Evolutionary conservation across 1,140 invertebrate species (phyloP).

Genomic region (Eumaeus atala): DNA sequence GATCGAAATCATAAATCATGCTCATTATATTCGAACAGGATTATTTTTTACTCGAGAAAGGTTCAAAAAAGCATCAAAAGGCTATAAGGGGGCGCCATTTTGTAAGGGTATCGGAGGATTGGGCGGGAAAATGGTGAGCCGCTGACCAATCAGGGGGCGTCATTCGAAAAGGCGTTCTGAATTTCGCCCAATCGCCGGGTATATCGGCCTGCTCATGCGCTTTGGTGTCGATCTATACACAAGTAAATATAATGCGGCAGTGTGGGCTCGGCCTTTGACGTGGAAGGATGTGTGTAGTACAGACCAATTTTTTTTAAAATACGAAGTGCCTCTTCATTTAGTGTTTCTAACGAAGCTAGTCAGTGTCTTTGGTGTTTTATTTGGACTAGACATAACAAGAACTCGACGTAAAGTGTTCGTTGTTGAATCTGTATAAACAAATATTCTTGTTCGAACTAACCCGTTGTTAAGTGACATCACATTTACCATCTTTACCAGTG

Average conservation of each 20-base stretch:
- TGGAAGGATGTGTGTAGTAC: conserved; percentile 41
- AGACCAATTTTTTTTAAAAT: conserved; percentile 47
- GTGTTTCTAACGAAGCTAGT: conserved; percentile 24
- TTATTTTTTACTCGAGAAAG: conserved; percentile 73
- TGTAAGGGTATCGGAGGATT: conserved; percentile 52
- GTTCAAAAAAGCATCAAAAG: conserved; percentile 71
- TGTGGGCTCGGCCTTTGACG: conserved; percentile 62
- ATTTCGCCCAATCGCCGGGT: conserved; percentile 40
- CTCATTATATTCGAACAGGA: conserved; percentile 72
- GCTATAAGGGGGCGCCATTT: conserved; percentile 70
- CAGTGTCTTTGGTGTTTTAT: conserved; percentile 35
- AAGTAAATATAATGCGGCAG: conserved; percentile 69
- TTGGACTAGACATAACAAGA: conserved; percentile 13
- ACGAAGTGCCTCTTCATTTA: conserved; percentile 57
- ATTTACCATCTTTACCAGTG: conserved; percentile 33
- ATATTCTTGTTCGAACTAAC: not conserved
- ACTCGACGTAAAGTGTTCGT: conserved; percentile 9
- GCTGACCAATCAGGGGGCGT: conserved; percentile 35
- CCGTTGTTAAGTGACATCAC: conserved; percentile 10
- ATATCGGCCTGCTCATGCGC: conserved; percentile 57
- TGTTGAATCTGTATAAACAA: not conserved
- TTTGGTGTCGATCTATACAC: conserved; percentile 68
- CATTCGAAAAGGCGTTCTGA: conserved; percentile 58
- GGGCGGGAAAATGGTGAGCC: conserved; percentile 61
- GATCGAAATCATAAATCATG: conserved; percentile 72